phyloP scores from a whole-genome alignment of 2,113 vertebrate species.

The Clarias gariepinus region DNA sequence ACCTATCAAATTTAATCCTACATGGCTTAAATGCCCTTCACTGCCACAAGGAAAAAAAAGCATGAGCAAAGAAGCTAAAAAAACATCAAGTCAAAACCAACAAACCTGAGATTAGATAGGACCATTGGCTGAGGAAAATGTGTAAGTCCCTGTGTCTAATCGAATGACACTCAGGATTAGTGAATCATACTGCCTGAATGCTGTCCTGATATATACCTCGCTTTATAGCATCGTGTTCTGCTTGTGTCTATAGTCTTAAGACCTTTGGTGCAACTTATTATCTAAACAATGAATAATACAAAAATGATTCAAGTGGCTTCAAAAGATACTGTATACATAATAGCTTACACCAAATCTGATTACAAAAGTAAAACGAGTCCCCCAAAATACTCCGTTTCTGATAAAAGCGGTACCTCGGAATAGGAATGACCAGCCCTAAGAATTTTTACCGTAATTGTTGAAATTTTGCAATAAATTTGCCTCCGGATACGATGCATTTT shows the following conservation, averaged over 20 bases:
- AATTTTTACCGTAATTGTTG: too few relatives aligned
- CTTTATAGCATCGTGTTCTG: slow-evolving; percentile 4
- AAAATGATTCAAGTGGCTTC: not conserved
- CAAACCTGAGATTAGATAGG: slow-evolving; percentile 56
- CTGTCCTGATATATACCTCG: not conserved
- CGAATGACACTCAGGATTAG: slow-evolving; percentile 47
- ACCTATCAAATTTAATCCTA: slow-evolving; percentile 76
- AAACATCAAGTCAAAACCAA: slow-evolving; percentile 38
- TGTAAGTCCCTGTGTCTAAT: slow-evolving; percentile 37
- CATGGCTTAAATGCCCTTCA: slow-evolving; percentile 74
- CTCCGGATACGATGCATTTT: too few relatives aligned
- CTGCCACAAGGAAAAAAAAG: slow-evolving; percentile 30
- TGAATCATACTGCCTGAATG: slow-evolving; percentile 20
- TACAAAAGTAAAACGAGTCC: not conserved
- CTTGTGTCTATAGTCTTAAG: not conserved
- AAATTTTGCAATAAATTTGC: too few relatives aligned
- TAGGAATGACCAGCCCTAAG: too few relatives aligned
- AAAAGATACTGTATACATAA: not conserved
- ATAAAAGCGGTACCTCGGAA: too few relatives aligned
- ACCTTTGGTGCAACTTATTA: not conserved
- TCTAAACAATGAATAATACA: too few relatives aligned
- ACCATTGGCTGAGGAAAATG: slow-evolving; percentile 40
- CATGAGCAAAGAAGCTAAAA: slow-evolving; percentile 17
- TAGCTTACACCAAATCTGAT: not conserved
- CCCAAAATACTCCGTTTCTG: not conserved